Percentiles rank a stretch among this genome's conserved stretches.
Evolutionary conservation across 2,797 vertebrate species (phyloP).

Genomic region (Melopsittacus undulatus): DNA sequence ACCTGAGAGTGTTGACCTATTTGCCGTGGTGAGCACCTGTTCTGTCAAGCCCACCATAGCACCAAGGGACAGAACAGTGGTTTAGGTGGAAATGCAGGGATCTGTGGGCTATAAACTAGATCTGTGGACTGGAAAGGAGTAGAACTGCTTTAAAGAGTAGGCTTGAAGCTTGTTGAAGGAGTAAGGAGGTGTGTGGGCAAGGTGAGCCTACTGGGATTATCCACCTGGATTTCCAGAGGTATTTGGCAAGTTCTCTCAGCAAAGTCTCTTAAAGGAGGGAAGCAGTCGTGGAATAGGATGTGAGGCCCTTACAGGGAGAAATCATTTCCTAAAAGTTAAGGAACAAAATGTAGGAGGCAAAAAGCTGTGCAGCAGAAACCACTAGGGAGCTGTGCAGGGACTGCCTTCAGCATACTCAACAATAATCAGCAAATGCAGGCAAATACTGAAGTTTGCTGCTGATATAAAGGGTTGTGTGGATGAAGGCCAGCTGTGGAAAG

Average conservation of each 20-base stretch:
- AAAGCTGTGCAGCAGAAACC: neutral
- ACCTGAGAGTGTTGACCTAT: neutral
- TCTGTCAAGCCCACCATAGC: neutral
- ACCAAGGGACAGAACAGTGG: neutral
- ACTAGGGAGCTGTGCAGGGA: neutral
- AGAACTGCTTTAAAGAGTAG: neutral
- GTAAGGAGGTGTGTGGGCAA: neutral
- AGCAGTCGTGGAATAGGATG: neutral
- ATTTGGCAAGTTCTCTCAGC: neutral
- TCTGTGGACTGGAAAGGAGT: neutral
- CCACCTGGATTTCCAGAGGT: neutral
- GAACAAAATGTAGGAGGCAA: neutral
- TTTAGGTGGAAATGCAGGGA: neutral
- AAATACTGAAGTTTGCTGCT: neutral
- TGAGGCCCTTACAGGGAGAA: neutral
- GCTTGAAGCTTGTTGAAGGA: neutral
- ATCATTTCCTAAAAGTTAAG: neutral
- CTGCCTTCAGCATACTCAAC: neutral
- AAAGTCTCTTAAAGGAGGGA: neutral
- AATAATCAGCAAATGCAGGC: neutral
- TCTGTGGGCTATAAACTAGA: neutral
- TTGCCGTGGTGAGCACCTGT: accelerated
- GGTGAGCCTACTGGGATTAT: neutral
- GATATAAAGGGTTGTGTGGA: neutral
- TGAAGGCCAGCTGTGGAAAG: neutral